These are phyloP conservation scores for Poeciliopsis gracilis DNA, from an alignment of 2,797 vertebrate genomes.

Conservation along the genomic window DNA sequence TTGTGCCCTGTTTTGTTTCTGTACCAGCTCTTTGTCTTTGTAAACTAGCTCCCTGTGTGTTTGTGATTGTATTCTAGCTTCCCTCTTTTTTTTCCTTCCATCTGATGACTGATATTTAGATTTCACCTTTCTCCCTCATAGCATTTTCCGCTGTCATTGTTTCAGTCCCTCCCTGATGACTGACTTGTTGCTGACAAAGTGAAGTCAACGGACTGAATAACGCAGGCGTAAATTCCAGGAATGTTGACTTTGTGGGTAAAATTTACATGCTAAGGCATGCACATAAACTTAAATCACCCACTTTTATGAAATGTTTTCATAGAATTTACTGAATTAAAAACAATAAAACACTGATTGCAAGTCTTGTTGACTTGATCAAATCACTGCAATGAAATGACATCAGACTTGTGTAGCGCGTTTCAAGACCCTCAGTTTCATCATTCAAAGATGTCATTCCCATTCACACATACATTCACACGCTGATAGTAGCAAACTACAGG, in stretches of 20 bases:
- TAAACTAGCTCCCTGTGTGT: not conserved
- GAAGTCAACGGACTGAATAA: conserved; percentile 8
- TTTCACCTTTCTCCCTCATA: not conserved
- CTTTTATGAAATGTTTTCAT: not conserved
- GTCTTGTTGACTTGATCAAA: conserved; percentile 34
- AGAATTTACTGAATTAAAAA: conserved; percentile 35
- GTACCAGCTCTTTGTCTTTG: not conserved
- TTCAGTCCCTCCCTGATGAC: not conserved
- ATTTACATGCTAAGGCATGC: not conserved
- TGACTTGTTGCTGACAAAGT: conserved; percentile 7
- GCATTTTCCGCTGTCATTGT: conserved; percentile 13
- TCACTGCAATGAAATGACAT: not conserved
- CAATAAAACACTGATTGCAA: conserved; percentile 18
- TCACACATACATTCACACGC: no score
- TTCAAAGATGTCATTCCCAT: no score
- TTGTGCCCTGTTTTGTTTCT: conserved; percentile 1
- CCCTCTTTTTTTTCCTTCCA: not conserved
- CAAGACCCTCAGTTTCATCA: no score
- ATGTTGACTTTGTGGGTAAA: conserved; percentile 1
- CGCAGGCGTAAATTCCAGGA: conserved; percentile 12
- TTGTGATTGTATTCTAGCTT: not conserved
- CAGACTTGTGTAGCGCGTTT: no score
- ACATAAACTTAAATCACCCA: not conserved
- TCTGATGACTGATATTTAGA: not conserved
- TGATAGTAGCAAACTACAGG: no score